Evolutionary conservation across 2,797 vertebrate genomes (phyloP).

Genomic region (Pteronotus mesoamericanus): DNA sequence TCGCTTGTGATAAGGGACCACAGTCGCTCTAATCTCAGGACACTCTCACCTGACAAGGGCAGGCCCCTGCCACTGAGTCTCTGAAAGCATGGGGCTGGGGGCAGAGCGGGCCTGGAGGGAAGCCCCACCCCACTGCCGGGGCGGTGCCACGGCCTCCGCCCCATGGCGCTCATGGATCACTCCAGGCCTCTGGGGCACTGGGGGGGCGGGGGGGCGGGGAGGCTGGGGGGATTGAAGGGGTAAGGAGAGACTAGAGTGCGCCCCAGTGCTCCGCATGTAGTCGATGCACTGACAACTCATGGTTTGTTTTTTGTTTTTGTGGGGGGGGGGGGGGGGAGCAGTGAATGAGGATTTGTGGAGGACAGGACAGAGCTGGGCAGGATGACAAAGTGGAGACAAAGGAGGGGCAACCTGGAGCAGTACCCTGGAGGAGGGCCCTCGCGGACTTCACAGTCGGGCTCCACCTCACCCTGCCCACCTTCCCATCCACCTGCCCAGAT

Average conservation of each 20-base stretch:
- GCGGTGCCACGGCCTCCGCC: not conserved
- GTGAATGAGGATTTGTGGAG: not conserved
- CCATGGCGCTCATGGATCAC: not conserved
- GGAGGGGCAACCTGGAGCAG: not conserved
- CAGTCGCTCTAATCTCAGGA: not conserved
- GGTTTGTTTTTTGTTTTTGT: too few species aligned
- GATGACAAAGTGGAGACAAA: too few species aligned
- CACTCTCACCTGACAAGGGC: not conserved
- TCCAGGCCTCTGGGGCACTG: not conserved
- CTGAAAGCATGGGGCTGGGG: not conserved
- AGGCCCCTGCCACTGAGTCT: not conserved
- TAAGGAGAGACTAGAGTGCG: rapidly evolving
- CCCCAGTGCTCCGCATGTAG: rapidly evolving
- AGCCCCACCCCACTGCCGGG: rapidly evolving
- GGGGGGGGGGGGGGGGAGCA: too few species aligned
- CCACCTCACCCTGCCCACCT: not conserved
- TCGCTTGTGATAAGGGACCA: too few species aligned
- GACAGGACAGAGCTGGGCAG: not conserved
- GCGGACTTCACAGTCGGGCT: not conserved
- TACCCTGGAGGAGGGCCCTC: not conserved
- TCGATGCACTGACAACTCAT: too few species aligned
- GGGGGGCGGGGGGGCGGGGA: not conserved
- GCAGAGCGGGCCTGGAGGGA: not conserved
- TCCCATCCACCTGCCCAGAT: not conserved
- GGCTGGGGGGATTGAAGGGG: not conserved